A percentile compares a stretch with the other conserved stretches of the same genome.
Conservation (phyloP, 1,140 invertebrate genomes). For the Orchestia grillus region DNA sequence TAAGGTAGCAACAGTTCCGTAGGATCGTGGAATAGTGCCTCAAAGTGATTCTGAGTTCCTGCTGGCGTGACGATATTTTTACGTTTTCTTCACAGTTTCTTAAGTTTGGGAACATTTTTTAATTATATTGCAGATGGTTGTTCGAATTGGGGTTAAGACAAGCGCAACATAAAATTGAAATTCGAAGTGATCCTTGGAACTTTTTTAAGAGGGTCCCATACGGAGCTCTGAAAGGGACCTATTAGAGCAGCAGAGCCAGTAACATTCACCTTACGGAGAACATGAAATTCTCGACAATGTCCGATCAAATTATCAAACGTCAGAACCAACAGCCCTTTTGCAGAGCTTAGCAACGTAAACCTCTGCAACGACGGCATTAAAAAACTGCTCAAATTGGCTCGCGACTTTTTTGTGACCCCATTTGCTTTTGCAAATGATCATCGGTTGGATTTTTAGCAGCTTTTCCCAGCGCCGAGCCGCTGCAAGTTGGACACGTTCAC, state of each 20-base stretch:
- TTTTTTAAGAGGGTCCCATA: neutral
- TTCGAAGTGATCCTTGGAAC: neutral
- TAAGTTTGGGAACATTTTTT: neutral
- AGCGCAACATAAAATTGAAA: neutral
- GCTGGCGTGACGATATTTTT: too few species aligned
- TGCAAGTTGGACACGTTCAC: neutral
- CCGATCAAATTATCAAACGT: conserved; percentile 38
- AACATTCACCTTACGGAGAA: neutral
- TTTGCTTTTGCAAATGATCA: conserved; percentile 12
- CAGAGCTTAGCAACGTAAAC: conserved; percentile 12
- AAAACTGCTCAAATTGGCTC: conserved; percentile 27
- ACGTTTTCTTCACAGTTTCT: neutral
- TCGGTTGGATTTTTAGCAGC: neutral
- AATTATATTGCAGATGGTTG: neutral
- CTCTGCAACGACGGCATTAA: neutral
- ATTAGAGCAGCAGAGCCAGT: neutral
- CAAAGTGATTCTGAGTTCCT: neutral
- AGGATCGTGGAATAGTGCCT: neutral
- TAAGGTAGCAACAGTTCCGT: neutral
- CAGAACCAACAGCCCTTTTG: conserved; percentile 12
- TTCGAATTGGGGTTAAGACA: neutral
- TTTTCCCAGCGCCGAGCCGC: neutral
- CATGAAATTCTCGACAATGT: conserved; percentile 17
- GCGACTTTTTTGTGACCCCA: conserved; percentile 30
- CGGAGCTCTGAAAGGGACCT: neutral